These are phyloP conservation scores for Dysdera silvatica DNA, from an alignment of 1,140 invertebrate species.

Conservation along the genomic window DNA sequence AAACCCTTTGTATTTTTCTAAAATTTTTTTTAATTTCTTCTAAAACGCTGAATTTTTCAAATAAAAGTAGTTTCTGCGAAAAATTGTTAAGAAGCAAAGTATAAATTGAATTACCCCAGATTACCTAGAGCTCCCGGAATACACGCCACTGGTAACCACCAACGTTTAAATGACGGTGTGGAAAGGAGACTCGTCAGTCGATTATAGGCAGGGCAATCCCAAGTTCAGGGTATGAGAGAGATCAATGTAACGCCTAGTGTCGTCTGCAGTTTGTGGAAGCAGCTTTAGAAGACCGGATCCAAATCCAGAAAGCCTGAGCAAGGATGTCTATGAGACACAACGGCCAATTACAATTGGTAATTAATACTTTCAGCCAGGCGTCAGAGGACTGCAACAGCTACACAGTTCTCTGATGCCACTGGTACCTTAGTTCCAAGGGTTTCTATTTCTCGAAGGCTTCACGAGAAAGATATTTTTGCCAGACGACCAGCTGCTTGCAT, in stretches of 20 bases:
- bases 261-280: neutral
- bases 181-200: neutral
- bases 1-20: too few species aligned
- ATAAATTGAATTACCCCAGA: too few species aligned
- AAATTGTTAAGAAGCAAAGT: too few species aligned
- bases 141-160: too few species aligned
- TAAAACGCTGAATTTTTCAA: too few species aligned
- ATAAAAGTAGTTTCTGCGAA: too few species aligned
- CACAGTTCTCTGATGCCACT: neutral
- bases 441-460: slow-evolving; percentile 1
- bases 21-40: too few species aligned
- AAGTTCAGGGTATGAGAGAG: neutral
- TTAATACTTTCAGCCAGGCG: neutral
- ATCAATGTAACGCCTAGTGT: neutral
- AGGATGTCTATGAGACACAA: neutral
- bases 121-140: too few species aligned
- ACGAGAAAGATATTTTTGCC: neutral
- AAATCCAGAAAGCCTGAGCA: neutral
- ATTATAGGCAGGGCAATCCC: neutral
- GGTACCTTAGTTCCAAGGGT: neutral
- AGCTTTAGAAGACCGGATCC: neutral
- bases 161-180: too few species aligned
- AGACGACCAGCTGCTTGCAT: neutral
- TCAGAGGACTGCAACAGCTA: neutral
- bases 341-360: neutral